Base-by-base conservation (phyloP, 2,888 invertebrate species). In the Hanleya hanleyi region DNA sequence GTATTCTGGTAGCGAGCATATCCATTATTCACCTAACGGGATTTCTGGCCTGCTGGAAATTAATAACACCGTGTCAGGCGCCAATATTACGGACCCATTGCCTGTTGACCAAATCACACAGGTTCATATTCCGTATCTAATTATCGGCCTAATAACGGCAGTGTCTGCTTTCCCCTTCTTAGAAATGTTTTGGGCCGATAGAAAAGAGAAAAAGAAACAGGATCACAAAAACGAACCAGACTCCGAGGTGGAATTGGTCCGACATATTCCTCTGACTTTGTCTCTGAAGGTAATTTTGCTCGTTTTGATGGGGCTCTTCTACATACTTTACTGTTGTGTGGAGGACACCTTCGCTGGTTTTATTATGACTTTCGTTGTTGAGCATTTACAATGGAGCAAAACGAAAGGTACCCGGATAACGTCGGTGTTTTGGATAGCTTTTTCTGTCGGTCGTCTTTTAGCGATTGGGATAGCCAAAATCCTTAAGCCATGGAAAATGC, bases 351-450 rank as follows among this genome's bases (percentile, higher is more conserved):
- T 86, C 79, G 89, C 89, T 0, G 86, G 86, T 26, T 85, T 89
- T 37, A 78, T 91, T 4, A 79, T 89, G 62, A 85, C 88, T 15
- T 91, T 88, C 76, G 81, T 87, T 7, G 84, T 90, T 0, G 82
- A 84, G 26, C 78, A 86, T 71, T 80, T 89, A 5, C 76, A 81
- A 15, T 84, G 90, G 80, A 75, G 83, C 4, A 87, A 87, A 57
- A 70, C 83, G 0, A 77, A 79, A 9, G 90, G 88, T 1, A 83
- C 88, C 0, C 81, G 84, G 29, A 71, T 91, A 4, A 87, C 89
- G 0, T 88, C 90, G 9, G 81, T 88, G 0, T 91, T 88, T 77
- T 91, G 91, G 91, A 89, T 88, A 0, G 81, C 87, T 3, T 91
- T 91, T 81, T 89, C 91, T 2, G 78, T 84, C 1, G 86, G 84